A percentile compares a stretch with the other conserved stretches of the same genome.
phyloP scores from a whole-genome alignment of 2,113 vertebrate genomes.

The Scomber japonicus region DNA sequence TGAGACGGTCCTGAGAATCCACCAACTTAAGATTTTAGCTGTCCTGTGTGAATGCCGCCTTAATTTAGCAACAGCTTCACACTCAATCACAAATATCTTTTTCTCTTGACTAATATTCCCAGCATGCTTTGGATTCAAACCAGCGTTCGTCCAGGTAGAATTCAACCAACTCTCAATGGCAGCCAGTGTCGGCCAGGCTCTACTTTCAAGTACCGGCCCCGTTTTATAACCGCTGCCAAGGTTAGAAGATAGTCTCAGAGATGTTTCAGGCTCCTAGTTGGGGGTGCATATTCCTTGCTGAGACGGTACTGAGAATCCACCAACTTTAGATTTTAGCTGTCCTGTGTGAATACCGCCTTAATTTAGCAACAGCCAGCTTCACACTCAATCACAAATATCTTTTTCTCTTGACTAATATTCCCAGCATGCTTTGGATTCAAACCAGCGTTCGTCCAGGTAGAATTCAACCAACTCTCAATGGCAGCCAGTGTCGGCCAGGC shows the following conservation, averaged over 20 bases:
- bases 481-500: too few species aligned
- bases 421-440: slow-evolving; percentile 27
- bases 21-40: neutral
- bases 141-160: slow-evolving; percentile 24
- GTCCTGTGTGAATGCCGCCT: too few species aligned
- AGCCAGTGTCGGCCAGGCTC: too few species aligned
- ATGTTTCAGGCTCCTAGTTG: neutral
- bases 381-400: slow-evolving; percentile 40
- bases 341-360: too few species aligned
- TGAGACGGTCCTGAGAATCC: too few species aligned
- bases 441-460: slow-evolving; percentile 28
- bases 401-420: slow-evolving; percentile 24
- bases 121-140: slow-evolving; percentile 30
- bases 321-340: neutral
- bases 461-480: too few species aligned
- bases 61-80: slow-evolving; percentile 14
- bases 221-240: slow-evolving; percentile 12
- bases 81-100: slow-evolving; percentile 44
- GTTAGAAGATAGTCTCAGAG: neutral
- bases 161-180: too few species aligned
- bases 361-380: slow-evolving; percentile 21
- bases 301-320: neutral
- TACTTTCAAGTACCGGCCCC: too few species aligned
- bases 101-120: slow-evolving; percentile 16
- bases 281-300: neutral